Evolutionary conservation across 1,140 invertebrate species (phyloP), one percentile per base, ranked within the genome.

Genomic region (Cydia fagiglandana): DNA sequence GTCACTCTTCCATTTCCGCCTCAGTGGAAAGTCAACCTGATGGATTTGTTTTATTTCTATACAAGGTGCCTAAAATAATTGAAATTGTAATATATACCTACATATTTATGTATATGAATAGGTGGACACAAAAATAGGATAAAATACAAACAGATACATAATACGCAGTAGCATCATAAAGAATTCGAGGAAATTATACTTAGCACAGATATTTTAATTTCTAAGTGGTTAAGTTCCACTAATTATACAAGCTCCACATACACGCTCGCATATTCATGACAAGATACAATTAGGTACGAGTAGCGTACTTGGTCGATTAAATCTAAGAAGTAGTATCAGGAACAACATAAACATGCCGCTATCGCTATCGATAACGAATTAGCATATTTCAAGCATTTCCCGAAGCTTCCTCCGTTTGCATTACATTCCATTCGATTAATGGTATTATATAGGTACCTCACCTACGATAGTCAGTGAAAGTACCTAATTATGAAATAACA

Each of bases 291-390:
- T 24, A 61, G 15, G 15, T 20, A 24, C n/a, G n/a, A 61, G 17
- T 61, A 10, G 2, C 10, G 20, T 24, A 61, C 20, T 24, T 12
- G 56, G 17, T 61, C 56, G 56, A 61, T 61, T 24, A 61, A 61
- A 61, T 61, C 56, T 61, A 61, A 20, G 56, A 61, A 61, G 56
- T 6, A 61, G 56, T 4, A n/a, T 24, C 17, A 24, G 56, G 56
- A 61, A 61, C 20, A 61, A 24, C 20, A 24, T 61, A 61, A 61
- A 61, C 56, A 61, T 24, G 56, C 56, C 56, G 56, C 56, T 24
- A 61, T 24, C 17, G 56, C 56, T 61, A 61, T 61, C 20, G 56
- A 61, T 61, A 61, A 24, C 7, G 20, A 61, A 61, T 61, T 61
- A 24, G 7, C 56, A 61, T 61, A 61, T 61, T 61, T 61, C 17